phyloP scores from a whole-genome alignment of 1,140 invertebrate genomes.

The Chrysopa pallens region DNA sequence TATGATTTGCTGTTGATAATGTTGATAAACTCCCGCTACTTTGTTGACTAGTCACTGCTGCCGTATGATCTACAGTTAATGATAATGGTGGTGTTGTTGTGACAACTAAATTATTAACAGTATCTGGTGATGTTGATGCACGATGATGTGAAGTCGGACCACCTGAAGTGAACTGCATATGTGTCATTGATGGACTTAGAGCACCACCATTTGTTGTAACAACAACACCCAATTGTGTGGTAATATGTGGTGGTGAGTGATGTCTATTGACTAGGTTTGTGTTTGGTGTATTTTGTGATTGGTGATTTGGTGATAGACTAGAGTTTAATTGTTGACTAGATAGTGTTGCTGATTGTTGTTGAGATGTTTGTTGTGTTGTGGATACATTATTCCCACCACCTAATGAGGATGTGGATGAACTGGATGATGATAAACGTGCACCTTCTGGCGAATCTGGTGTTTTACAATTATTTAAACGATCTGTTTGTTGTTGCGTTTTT shows the following conservation, averaged over 20 bases:
- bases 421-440: slow-evolving; percentile 13
- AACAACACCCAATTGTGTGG: slow-evolving; percentile 11
- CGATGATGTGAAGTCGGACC: slow-evolving; percentile 11
- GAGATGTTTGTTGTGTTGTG: neutral
- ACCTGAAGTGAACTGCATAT: neutral
- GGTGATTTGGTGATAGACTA: neutral
- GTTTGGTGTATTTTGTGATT: neutral
- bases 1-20: too few species aligned
- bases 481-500: too few species aligned
- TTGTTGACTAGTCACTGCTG: slow-evolving; percentile 4
- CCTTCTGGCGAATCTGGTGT: slow-evolving; percentile 30
- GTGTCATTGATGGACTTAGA: neutral
- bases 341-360: neutral
- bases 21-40: too few species aligned
- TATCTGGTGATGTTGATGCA: neutral
- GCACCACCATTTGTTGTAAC: slow-evolving; percentile 5
- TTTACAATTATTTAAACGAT: slow-evolving; percentile 11
- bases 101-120: slow-evolving; percentile 9
- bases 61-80: slow-evolving; percentile 6
- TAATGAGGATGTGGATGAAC: slow-evolving; percentile 14
- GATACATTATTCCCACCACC: too few species aligned
- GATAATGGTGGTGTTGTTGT: slow-evolving; percentile 15
- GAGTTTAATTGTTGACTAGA: neutral
- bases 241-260: slow-evolving; percentile 13
- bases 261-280: slow-evolving; percentile 11